Evolutionary conservation across 2,888 invertebrate species (phyloP).

Genomic region (Slavum lentiscoides): DNA sequence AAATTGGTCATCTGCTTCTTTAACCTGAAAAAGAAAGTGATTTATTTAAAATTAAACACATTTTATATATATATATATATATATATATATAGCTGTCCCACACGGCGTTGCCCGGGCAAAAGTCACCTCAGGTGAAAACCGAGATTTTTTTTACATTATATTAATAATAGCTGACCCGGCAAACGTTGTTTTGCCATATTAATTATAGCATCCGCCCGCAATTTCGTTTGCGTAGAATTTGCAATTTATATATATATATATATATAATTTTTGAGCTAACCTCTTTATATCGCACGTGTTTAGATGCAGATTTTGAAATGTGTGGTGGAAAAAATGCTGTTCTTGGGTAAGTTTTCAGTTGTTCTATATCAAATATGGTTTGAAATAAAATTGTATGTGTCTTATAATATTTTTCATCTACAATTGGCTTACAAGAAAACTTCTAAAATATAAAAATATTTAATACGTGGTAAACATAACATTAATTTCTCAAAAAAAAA

Average conservation of each 20-base stretch:
- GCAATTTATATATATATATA: neutral
- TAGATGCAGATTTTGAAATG: conserved; percentile 5
- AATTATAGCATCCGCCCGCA: no score
- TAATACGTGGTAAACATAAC: neutral
- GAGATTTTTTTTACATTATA: no score
- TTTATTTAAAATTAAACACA: no score
- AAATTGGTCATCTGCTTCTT: conserved; percentile 34
- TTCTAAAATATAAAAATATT: conserved; percentile 14
- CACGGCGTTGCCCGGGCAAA: no score
- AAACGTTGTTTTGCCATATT: no score
- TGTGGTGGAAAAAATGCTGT: conserved; percentile 38
- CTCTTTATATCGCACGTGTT: conserved; percentile 26
- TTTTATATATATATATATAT: neutral
- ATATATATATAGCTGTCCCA: no score
- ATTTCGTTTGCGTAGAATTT: no score
- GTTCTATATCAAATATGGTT: conserved; percentile 33
- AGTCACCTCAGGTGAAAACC: no score
- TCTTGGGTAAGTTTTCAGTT: conserved; percentile 40
- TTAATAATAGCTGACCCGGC: no score
- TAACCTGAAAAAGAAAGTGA: conserved; percentile 3
- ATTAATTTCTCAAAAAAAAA: neutral
- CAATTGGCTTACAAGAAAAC: conserved; percentile 32
- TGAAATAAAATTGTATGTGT: conserved; percentile 48
- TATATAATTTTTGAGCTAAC: neutral
- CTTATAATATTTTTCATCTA: conserved; percentile 32